Conservation (phyloP, 1,140 invertebrate genomes). For the Schlechtendalia chinensis region DNA sequence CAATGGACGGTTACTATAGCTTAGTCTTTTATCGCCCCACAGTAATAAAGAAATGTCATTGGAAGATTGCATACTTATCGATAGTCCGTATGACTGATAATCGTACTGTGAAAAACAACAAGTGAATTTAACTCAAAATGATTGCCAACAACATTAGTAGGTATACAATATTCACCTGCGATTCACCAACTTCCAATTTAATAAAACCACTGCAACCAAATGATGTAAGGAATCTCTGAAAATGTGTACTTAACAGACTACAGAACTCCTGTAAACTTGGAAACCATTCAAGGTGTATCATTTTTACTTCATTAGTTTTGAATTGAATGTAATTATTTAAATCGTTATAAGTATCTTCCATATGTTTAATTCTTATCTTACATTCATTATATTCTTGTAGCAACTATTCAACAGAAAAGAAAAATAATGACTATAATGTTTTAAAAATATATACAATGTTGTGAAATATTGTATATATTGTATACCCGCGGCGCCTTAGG, state of each 20-base stretch:
- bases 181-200: neutral
- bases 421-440: too few relatives aligned
- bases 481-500: neutral
- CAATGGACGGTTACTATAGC: slow-evolving; percentile 91
- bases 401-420: neutral
- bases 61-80: slow-evolving; percentile 84
- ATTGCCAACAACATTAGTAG: neutral
- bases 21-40: slow-evolving; percentile 77
- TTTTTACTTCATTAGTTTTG: neutral
- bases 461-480: neutral
- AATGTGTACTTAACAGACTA: neutral
- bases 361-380: neutral
- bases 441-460: too few relatives aligned
- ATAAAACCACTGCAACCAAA: neutral
- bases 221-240: neutral
- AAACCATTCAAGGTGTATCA: neutral
- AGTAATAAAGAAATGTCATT: slow-evolving; percentile 68
- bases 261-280: neutral
- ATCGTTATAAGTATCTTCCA: neutral
- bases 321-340: neutral
- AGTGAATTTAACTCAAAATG: slow-evolving; percentile 52
- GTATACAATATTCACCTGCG: neutral
- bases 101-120: slow-evolving; percentile 64
- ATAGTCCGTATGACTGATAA: slow-evolving; percentile 82
- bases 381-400: neutral